Base-by-base conservation (phyloP, 2,888 invertebrate genomes). In the Diarsia dahlii region DNA sequence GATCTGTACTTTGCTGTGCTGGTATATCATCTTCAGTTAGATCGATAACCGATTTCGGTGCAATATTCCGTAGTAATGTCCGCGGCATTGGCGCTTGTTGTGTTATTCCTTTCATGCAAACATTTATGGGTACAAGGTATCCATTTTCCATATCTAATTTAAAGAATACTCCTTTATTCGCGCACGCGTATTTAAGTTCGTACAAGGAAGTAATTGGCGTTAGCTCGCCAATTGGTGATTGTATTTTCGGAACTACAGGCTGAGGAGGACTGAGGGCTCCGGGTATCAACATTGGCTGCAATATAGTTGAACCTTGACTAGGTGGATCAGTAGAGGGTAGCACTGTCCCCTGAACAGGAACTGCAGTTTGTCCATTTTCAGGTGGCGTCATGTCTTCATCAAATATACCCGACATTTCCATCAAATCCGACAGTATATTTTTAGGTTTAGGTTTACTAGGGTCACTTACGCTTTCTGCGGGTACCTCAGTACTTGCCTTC, bases 321-420 rank as follows among this genome's bases (percentile, higher is more conserved):
- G 39, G 9, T 23, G 15, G 13, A 23, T 4, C 13, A 10, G 18
- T 39, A 39, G 60, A 34, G 34, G 18, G 39, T 34, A 48, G 5
- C 6, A n/a, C 23, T 50, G 50, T 18, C 50, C 18, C n/a, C 23
- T 56, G 56, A 58, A 6, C 56, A 45, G 52, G 52, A 28, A 45
- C 45, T 45, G n/a, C 15, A 45, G 28, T 73, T 46, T 56, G 54
- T 74, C 74, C 74, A 46, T 54, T 34, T 73, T 74, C 65, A 45
- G 79, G 80, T 54, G 83, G 78, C 8, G 83, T 78, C 8, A 89
- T 81, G 74, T 96, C 96, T 80, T 95, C 95, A 72, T 92, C 88
- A 18, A 93, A 92, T 87, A 96, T 96, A 15, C 96, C 96, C 15
- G 96, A 96, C 95, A 96, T 95, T 91, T 94, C 94, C 96, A 96